phyloP scores from a whole-genome alignment of 1,140 invertebrate genomes.

The Pseudomyrmex sp. region DNA sequence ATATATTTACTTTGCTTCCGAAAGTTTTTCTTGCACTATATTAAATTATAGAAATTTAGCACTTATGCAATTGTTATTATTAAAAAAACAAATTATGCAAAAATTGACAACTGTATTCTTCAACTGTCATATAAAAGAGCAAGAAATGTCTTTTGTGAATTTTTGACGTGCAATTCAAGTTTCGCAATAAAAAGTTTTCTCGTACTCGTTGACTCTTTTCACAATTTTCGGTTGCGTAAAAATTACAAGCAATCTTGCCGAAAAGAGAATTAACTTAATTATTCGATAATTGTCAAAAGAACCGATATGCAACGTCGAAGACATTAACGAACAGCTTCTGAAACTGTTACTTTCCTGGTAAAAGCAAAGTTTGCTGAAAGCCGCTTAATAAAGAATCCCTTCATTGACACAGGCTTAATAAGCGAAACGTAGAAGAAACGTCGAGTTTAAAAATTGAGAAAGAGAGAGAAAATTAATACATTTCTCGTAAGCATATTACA shows the following conservation, averaged over 20 bases:
- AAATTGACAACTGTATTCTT: no score
- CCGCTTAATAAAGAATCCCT: slow-evolving; percentile 4
- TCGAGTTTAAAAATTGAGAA: no score
- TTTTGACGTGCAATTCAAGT: not conserved
- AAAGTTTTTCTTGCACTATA: not conserved
- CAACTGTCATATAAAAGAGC: no score
- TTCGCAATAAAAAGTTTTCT: not conserved
- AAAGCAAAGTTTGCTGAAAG: slow-evolving; percentile 24
- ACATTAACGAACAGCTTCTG: not conserved
- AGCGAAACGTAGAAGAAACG: not conserved
- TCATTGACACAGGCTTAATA: slow-evolving; percentile 5
- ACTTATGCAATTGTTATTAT: no score
- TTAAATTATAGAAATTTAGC: not conserved
- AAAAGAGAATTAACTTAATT: slow-evolving; percentile 11
- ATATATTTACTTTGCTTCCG: no score
- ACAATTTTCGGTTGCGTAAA: not conserved
- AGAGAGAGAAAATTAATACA: no score
- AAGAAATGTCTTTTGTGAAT: not conserved
- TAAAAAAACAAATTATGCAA: no score
- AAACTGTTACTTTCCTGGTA: slow-evolving; percentile 20
- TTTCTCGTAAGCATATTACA: no score
- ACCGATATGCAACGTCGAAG: not conserved
- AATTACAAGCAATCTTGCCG: not conserved
- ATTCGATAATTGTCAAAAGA: slow-evolving; percentile 2
- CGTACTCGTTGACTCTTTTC: not conserved